A percentile compares a stretch with the other conserved stretches of the same genome.
Conservation (phyloP, 2,888 invertebrate species). For the Lithophane leautieri region DNA sequence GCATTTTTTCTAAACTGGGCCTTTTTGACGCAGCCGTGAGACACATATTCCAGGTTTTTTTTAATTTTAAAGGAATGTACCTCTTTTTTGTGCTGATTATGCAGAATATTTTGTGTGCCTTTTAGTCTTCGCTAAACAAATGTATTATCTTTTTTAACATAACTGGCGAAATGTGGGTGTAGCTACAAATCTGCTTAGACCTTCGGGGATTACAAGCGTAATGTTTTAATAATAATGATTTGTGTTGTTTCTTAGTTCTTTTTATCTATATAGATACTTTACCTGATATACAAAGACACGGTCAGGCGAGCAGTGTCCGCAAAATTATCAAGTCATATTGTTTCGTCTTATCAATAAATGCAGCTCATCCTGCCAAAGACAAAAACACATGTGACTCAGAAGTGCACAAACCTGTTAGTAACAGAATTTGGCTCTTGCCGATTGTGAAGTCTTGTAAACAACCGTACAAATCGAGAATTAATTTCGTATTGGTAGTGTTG, state of each 20-base stretch:
- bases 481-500: conserved; percentile 16
- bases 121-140: background rate
- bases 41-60: background rate
- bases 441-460: conserved; percentile 25
- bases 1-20: background rate
- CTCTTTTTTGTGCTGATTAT: background rate
- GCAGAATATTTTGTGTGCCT: background rate
- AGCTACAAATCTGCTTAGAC: background rate
- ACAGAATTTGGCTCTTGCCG: conserved; percentile 21
- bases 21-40: background rate
- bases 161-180: background rate
- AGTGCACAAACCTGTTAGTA: conserved; percentile 45
- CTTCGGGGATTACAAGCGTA: background rate
- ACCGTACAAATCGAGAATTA: conserved; percentile 26
- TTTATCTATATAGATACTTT: background rate
- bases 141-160: background rate
- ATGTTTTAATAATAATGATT: background rate
- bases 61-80: no score
- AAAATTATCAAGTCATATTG: background rate
- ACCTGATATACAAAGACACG: background rate
- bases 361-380: conserved; percentile 11
- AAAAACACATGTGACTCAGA: conserved; percentile 30
- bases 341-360: background rate
- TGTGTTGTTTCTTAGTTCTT: background rate
- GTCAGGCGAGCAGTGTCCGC: no score